These are phyloP conservation scores for Margarornis squamiger DNA, from an alignment of 2,797 vertebrate genomes.

Conservation along the genomic window DNA sequence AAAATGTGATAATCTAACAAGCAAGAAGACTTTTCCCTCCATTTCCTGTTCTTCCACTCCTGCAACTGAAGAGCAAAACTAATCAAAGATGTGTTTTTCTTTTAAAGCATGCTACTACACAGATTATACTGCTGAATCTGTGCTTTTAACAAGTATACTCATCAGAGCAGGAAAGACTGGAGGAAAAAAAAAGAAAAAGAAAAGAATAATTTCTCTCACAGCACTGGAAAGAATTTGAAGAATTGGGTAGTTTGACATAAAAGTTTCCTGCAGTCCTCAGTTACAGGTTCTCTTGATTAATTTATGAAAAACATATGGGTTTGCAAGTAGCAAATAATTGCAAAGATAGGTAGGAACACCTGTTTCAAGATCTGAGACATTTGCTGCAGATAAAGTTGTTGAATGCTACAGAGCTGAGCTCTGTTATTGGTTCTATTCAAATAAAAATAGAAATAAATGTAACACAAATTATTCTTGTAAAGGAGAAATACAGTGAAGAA, in stretches of 20 bases:
- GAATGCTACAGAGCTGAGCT: neutral
- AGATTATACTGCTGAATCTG: neutral
- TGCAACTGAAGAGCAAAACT: neutral
- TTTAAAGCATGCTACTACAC: neutral
- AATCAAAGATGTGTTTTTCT: neutral
- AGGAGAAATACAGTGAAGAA: neutral
- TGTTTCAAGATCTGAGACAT: neutral
- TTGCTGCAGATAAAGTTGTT: neutral
- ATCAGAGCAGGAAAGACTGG: neutral
- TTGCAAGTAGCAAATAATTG: neutral
- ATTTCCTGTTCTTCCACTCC: neutral
- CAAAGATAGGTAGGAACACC: neutral
- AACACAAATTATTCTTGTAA: neutral
- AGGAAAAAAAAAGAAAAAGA: too few relatives aligned
- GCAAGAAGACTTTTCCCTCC: neutral
- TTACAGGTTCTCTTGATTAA: neutral
- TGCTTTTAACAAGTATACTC: neutral
- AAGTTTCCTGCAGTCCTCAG: neutral
- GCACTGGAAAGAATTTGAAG: neutral
- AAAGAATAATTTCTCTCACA: neutral
- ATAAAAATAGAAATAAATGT: neutral
- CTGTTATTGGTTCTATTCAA: neutral
- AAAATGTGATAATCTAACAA: slow-evolving; percentile 1
- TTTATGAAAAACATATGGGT: neutral
- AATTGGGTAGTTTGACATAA: neutral